Evolutionary conservation across 2,888 invertebrate genomes (phyloP).

Genomic region (Meiosimyza platycephala): DNA sequence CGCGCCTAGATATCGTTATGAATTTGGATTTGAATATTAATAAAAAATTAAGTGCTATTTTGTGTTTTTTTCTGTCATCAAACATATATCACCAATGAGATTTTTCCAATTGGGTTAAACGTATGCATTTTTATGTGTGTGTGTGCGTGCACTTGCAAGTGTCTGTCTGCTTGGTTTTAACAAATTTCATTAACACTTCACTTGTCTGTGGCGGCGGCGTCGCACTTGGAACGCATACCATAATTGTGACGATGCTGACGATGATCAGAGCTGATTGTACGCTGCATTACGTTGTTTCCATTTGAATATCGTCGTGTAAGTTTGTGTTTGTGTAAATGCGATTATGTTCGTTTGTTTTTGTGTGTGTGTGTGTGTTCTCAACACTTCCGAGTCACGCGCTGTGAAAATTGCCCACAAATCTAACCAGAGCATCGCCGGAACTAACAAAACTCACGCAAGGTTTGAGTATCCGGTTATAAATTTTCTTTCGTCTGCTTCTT

Average conservation of each 20-base stretch:
- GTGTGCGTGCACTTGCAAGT: no score
- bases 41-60: no score
- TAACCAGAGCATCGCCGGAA: constrained; percentile 42
- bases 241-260: no score
- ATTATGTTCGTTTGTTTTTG: background rate
- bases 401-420: constrained; percentile 47
- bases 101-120: background rate
- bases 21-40: no score
- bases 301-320: background rate
- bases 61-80: no score
- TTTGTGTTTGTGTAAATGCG: background rate
- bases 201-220: constrained; percentile 27
- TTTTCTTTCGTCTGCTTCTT: background rate
- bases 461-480: constrained; percentile 24
- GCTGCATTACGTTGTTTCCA: background rate
- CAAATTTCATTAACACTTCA: constrained; percentile 36
- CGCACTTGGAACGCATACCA: background rate
- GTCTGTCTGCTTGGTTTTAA: constrained; percentile 27
- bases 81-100: no score
- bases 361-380: constrained; percentile 9
- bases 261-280: no score
- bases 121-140: no score
- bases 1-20: no score
- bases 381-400: constrained; percentile 38
- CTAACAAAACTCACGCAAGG: constrained; percentile 30